Base-by-base conservation (phyloP, 1,140 invertebrate species). In the Eubasilissa regina region DNA sequence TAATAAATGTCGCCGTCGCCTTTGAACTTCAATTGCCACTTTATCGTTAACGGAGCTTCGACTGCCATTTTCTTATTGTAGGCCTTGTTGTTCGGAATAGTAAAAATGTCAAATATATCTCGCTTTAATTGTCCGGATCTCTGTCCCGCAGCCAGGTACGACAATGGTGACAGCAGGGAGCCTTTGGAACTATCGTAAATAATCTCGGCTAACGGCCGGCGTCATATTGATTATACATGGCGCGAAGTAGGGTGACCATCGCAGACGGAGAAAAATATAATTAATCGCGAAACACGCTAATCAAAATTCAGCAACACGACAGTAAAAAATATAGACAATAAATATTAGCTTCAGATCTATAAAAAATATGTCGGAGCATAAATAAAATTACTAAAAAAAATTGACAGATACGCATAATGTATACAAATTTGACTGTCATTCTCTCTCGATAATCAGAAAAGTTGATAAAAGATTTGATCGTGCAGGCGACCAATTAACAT, bases 81-180 rank as follows among this genome's bases (percentile, higher is more conserved):
- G 79, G 51, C 58, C 77, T 73, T 66, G 56, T 81, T 78, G 80
- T 81, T 79, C 70, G 72, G 44, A 53, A 76, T 75, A 81, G 73
- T 78, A 78, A 81, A 81, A 74, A 75, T 64, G 80, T 81, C 80
- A 77, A 79, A 81, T 79, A 81, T 79, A 79, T 81, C 80, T 78
- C 45, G 70, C 15, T 45, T 77, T 79, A 79, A 81, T 81, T 81
- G 80, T 79, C 51, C 70, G 51, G 53, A 51, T 45, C 70, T 56
- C 55, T 68, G 47, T 73, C 76, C 72, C 51, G 58, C 75, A 17
- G 70, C 21, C 53, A 45, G 60, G 56, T 75, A 17, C 44, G 47
- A 17, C 60, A 66, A 72, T 64, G 62, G 48, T 70, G 47, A 51
- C 76, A 56, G 76, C 76, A 45, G 76, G 76, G 64, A 60, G 76